Percentiles rank a stretch among this genome's conserved stretches.
phyloP scores from a whole-genome alignment of 2,797 vertebrate species.

The Huso huso region DNA sequence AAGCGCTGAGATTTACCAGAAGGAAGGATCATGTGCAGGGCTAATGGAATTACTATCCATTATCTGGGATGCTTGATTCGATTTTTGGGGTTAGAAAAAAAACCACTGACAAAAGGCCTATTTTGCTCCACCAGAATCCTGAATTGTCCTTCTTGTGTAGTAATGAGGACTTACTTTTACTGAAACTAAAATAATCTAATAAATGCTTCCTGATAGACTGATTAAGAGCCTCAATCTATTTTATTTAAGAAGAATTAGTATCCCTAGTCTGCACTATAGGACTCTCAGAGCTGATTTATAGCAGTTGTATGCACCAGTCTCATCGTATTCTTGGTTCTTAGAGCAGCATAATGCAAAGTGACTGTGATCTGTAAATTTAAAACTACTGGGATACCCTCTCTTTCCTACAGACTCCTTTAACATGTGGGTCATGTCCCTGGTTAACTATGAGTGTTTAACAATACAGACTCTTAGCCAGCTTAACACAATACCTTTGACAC shows the following conservation, averaged over 20 bases:
- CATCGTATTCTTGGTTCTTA: background rate
- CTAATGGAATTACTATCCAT: constrained; percentile 41
- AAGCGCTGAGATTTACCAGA: constrained; percentile 21
- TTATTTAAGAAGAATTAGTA: background rate
- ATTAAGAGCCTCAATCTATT: background rate
- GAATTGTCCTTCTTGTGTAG: background rate
- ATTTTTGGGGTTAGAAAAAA: constrained; percentile 19
- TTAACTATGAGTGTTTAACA: no score
- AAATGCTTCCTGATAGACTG: constrained; percentile 16
- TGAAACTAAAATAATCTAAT: constrained; percentile 19
- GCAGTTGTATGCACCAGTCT: background rate
- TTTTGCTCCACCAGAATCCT: constrained; percentile 14
- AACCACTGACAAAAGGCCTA: constrained; percentile 12
- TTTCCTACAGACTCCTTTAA: background rate
- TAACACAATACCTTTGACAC: no score
- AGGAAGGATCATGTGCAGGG: constrained; percentile 26
- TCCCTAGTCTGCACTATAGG: background rate
- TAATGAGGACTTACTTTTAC: constrained; percentile 14
- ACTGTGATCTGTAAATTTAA: background rate
- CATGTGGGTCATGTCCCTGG: background rate
- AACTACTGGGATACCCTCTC: background rate
- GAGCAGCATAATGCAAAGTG: background rate
- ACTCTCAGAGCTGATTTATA: constrained; percentile 1
- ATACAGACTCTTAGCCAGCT: no score
- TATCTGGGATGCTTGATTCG: constrained; percentile 34